Evolutionary conservation across 2,113 vertebrate genomes (phyloP), one percentile per base, ranked within the genome.

Genomic region (Tragelaphus scriptus): DNA sequence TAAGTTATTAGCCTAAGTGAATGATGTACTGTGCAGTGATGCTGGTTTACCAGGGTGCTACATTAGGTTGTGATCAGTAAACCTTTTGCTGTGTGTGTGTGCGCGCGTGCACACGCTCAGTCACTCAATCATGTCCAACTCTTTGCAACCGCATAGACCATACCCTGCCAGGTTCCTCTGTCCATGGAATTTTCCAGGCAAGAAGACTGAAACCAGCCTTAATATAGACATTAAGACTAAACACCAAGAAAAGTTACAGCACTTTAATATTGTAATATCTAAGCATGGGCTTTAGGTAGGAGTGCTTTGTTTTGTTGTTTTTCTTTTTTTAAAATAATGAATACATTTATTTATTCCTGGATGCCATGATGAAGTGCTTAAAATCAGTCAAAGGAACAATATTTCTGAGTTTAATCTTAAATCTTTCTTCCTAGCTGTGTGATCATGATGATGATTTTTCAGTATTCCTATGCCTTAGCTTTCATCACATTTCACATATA

Each of bases 41-140:
- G 14, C 36, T 13, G n/a, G 1, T 90, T 94, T 56, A 49, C 6
- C 49, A 6, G 13, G 44, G 6, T 11, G 16, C 28, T 71, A 6
- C 56, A 81, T 93, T 47, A 51, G 55, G 26, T 5, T 75, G 49
- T 82, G 47, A 16, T 71, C n/a, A 55, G 68, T n/a, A 86, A 58
- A 82, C 7, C 14, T 86, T 84, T 92, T 56, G 16, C 58, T 85
- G 0, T 75, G 71, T 71, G 68, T 71, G n/a, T 71, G 68, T 23
- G 65, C 10, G 65, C 19, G 2, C 0, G 4, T 1, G 6, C 13
- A 3, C 3, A 1, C 0, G 4, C 65, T 36, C n/a, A 21, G n/a
- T 71, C 65, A 5, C 65, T 36, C 65, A 4, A 9, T 71, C 68
- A 44, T 44, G 71, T 77, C 23, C 40, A 77, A 1, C 11, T 77